phyloP scores from a whole-genome alignment of 2,888 invertebrate species.

The Iphiclides podalirius region DNA sequence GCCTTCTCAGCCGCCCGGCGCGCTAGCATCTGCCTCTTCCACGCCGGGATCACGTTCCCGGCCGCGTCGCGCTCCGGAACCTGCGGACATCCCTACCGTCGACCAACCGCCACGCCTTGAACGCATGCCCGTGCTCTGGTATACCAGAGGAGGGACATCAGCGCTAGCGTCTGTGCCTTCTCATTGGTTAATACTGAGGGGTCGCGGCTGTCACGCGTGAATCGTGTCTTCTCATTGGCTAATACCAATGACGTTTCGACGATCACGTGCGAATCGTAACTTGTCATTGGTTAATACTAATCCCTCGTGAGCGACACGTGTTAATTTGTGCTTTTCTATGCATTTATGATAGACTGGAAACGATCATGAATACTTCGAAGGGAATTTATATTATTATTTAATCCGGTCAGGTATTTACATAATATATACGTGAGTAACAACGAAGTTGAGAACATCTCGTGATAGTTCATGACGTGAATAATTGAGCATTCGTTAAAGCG shows the following conservation, averaged over 20 bases:
- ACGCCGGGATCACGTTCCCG: slow-evolving; percentile 94
- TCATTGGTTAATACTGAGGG: neutral
- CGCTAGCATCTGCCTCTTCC: slow-evolving; percentile 97
- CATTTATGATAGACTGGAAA: too few relatives aligned
- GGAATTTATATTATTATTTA: too few relatives aligned
- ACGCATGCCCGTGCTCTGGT: slow-evolving; percentile 24
- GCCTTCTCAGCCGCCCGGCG: slow-evolving; percentile 96
- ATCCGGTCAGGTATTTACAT: too few relatives aligned
- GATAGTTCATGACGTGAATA: too few relatives aligned
- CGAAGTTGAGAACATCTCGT: too few relatives aligned
- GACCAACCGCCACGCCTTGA: slow-evolving; percentile 58
- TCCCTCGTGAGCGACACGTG: too few relatives aligned
- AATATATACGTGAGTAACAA: too few relatives aligned
- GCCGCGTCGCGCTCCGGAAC: slow-evolving; percentile 93
- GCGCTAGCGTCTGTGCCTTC: neutral
- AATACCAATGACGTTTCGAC: neutral
- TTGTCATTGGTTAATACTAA: neutral
- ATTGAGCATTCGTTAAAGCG: too few relatives aligned
- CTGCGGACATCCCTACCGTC: slow-evolving; percentile 81
- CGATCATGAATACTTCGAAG: too few relatives aligned
- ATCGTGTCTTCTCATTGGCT: neutral
- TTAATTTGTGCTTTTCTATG: too few relatives aligned
- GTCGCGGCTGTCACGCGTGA: neutral
- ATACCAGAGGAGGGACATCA: slow-evolving; percentile 12
- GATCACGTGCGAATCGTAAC: too few relatives aligned